Evolutionary conservation across 2,888 invertebrate genomes (phyloP), one percentile per base, ranked within the genome.

Genomic region (Hypsopygia costalis): DNA sequence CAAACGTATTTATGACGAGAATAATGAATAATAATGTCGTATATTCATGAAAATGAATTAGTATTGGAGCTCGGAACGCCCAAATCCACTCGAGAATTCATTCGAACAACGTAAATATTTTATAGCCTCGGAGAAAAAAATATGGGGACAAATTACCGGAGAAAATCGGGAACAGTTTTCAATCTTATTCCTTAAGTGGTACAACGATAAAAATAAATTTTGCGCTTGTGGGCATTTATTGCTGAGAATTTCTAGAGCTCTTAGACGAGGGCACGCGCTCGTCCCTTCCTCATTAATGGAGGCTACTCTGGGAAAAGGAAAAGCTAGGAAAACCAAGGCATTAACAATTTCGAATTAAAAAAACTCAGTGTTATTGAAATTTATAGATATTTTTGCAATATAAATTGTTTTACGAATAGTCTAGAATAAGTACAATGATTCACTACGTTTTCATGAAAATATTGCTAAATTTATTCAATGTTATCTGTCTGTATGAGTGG

Each of bases 151-250:
- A 81, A 83, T 81, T 81, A 80, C 69, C 58, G 71, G 70, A 63
- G 78, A 81, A 82, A 80, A 82, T 83, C 71, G 73, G 71, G 73
- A 76, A 69, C 72, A 77, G 76, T 85, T 85, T 83, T 81, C 85
- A 86, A 82, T 86, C 83, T 78, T 78, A 82, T 85, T 81, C 73
- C 81, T 83, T 86, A 83, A 87, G 87, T 88, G 85, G 79, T 77
- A 75, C 72, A 72, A 78, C 85, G 72, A 88, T 88, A 86, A 87
- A 85, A 81, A 78, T 81, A 81, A 82, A 86, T 85, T 82, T 74
- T 74, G 77, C 77, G 67, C 74, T 81, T 81, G 78, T 71, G 83
- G 76, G 77, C 71, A 81, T 83, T 85, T 87, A 86, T 82, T 70
- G 73, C 82, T 68, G 79, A 83, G 86, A 87, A 83, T 85, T 36